Evolutionary conservation across 2,888 invertebrate genomes (phyloP), one percentile per base, ranked within the genome.

Genomic region (Apamea epomidion): DNA sequence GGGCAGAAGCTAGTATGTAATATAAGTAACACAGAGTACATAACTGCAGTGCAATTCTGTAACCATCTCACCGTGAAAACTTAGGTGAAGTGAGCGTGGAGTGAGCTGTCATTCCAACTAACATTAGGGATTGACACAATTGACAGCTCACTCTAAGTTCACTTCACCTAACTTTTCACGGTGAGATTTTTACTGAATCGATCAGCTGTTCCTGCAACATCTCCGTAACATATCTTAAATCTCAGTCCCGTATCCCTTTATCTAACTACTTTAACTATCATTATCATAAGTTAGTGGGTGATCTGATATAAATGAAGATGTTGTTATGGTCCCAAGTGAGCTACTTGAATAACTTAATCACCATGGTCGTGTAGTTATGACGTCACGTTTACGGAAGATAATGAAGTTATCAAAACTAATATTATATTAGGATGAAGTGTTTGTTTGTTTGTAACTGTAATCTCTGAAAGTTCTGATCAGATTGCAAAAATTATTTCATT

Each of bases 211-310:
- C 16, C 37, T 3, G 29, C 5, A 84, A 60, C 12, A 72, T 58
- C 54, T 51, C 1, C 21, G 25, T 12, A 79, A 68, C 1, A 80
- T 69, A 81, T 71, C 60, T 51, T 37, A 7, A 67, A 79, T 85
- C 73, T 85, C 32, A 42, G 16, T 73, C 69, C 80, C 42, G 21
- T 68, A 69, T 69, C 84, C 80, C 62, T 80, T 62, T 64, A 64
- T 18, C 21, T 69, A 80, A 64, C 60, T 45, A 60, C 18, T 72
- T 18, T 48, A 78, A 70, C 37, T 69, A 42, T 32, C 21, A 73
- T 51, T 32, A 69, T 84, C 25, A 37, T 84, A 73, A 80, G 64
- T 84, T 64, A 69, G 62, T 58, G 37, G 42, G 10, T 60, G 42
- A 80, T 69, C 58, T 73, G 45, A 80, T 73, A 48, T 62, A 48